These are phyloP conservation scores for Masticophis lateralis DNA, from an alignment of 2,797 vertebrate genomes.

Conservation along the genomic window DNA sequence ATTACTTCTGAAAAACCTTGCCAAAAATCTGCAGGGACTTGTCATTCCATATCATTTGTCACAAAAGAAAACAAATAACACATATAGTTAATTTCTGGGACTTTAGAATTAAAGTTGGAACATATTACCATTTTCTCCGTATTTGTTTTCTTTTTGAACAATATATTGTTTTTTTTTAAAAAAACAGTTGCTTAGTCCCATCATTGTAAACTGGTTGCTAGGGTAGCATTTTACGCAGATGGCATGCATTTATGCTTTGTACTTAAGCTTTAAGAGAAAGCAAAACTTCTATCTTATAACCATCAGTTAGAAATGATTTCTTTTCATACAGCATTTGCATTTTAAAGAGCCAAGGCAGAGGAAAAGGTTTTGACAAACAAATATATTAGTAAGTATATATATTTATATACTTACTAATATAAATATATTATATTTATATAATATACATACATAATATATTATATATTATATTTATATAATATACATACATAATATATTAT, in stretches of 20 bases:
- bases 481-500: too few species aligned
- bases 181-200: slow-evolving; percentile 28
- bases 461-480: too few species aligned
- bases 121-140: background rate
- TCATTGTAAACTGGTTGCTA: slow-evolving; percentile 41
- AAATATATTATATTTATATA: too few species aligned
- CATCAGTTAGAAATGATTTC: background rate
- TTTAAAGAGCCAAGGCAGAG: background rate
- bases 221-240: background rate
- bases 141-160: slow-evolving; percentile 14
- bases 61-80: slow-evolving; percentile 8
- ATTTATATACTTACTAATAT: too few species aligned
- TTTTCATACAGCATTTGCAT: background rate
- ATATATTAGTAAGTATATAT: background rate
- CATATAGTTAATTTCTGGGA: slow-evolving; percentile 29
- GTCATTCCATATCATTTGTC: fast-evolving
- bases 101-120: background rate
- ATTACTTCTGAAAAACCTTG: background rate
- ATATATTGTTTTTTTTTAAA: slow-evolving; percentile 20
- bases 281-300: background rate
- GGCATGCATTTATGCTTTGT: background rate
- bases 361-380: background rate
- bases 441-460: too few species aligned
- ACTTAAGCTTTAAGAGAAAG: background rate
- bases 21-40: background rate